Evolutionary conservation across 2,888 invertebrate species (phyloP).

Genomic region (Spialia ferax): DNA sequence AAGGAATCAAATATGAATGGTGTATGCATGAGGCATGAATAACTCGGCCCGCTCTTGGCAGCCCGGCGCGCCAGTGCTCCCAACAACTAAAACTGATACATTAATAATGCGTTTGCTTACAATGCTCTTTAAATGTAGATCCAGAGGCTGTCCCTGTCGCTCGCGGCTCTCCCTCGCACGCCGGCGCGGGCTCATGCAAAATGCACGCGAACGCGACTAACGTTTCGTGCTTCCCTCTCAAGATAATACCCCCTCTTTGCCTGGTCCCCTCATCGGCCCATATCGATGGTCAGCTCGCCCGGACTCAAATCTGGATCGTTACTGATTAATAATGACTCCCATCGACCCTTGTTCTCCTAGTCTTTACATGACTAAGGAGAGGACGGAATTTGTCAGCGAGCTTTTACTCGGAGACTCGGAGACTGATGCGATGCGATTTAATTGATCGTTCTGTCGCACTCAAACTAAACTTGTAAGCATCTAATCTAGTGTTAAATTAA

Average conservation of each 20-base stretch:
- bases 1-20: slow-evolving; percentile 84
- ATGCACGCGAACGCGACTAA: slow-evolving; percentile 75
- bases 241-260: slow-evolving; percentile 67
- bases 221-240: slow-evolving; percentile 66
- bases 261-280: slow-evolving; percentile 52
- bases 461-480: not conserved
- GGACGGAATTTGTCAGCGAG: slow-evolving; percentile 6
- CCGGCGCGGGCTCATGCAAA: slow-evolving; percentile 75
- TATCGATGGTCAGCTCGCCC: slow-evolving; percentile 59
- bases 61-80: slow-evolving; percentile 74
- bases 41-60: slow-evolving; percentile 69
- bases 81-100: slow-evolving; percentile 85
- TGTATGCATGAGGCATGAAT: slow-evolving; percentile 82
- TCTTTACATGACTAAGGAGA: slow-evolving; percentile 25
- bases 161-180: slow-evolving; percentile 58
- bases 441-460: not conserved
- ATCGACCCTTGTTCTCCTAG: slow-evolving; percentile 23
- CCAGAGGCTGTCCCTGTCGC: slow-evolving; percentile 66
- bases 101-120: slow-evolving; percentile 86
- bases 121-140: slow-evolving; percentile 87
- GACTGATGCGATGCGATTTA: no score
- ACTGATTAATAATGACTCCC: slow-evolving; percentile 33
- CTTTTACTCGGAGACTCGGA: not conserved
- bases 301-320: slow-evolving; percentile 36
- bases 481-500: not conserved